Percentiles rank a stretch among this genome's conserved stretches.
Conservation (phyloP, 2,797 vertebrate species). For the Echiichthys vipera region DNA sequence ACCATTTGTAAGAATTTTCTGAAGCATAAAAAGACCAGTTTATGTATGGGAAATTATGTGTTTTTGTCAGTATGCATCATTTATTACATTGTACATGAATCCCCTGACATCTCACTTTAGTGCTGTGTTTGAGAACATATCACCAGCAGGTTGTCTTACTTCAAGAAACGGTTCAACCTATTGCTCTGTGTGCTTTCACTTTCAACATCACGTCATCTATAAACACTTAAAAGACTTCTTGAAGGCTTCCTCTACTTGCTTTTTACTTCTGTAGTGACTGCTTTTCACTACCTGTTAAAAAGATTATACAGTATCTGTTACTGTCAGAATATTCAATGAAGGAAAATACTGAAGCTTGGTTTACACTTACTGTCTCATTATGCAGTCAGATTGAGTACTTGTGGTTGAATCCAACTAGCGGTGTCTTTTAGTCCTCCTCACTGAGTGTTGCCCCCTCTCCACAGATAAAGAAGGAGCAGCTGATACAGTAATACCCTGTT, state of each 20-base stretch:
- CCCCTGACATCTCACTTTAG: background rate
- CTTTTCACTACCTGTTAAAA: constrained; percentile 43
- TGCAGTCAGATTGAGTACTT: constrained; percentile 1
- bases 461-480: constrained; percentile 4
- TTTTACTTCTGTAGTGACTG: constrained; percentile 34
- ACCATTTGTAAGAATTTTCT: background rate
- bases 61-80: background rate
- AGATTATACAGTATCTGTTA: constrained; percentile 21
- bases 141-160: constrained; percentile 11
- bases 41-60: background rate
- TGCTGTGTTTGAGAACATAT: background rate
- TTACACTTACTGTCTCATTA: constrained; percentile 14
- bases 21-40: background rate
- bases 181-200: constrained; percentile 16
- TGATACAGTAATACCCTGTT: constrained; percentile 14
- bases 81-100: background rate
- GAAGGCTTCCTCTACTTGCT: constrained; percentile 36
- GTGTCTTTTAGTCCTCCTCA: constrained; percentile 25
- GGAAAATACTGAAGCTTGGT: background rate
- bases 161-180: constrained; percentile 14
- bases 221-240: constrained; percentile 38
- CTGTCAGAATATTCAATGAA: constrained; percentile 25
- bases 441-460: background rate
- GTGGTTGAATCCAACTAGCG: constrained; percentile 20
- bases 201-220: constrained; percentile 18